Evolutionary conservation across 2,888 invertebrate species (phyloP).

Genomic region (Phytoseiulus persimilis): DNA sequence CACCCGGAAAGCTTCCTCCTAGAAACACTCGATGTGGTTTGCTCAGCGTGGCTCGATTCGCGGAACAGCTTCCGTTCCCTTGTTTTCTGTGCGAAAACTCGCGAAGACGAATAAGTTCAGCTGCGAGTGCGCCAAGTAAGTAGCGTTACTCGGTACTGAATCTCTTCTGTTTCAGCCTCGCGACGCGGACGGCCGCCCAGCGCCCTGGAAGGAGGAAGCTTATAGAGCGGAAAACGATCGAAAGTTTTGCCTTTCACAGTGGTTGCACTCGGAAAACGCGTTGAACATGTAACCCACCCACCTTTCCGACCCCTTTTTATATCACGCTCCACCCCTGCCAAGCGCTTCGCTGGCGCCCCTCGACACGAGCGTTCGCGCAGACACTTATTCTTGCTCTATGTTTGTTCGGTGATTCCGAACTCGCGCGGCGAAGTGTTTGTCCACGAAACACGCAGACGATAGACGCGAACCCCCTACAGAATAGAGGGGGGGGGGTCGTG

Average conservation of each 20-base stretch:
- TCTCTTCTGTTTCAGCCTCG: not conserved
- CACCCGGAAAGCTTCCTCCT: not conserved
- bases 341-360: not conserved
- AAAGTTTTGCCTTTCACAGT: not conserved
- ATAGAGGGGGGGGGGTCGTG: too few species aligned
- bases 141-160: not conserved
- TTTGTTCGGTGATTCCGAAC: not conserved
- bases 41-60: not conserved
- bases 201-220: not conserved
- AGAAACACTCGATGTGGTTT: not conserved
- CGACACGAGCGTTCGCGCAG: not conserved
- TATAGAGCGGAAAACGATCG: conserved; percentile 5
- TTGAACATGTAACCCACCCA: not conserved
- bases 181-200: not conserved
- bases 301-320: not conserved
- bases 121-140: not conserved
- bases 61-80: not conserved
- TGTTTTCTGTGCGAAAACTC: not conserved
- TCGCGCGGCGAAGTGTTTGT: too few species aligned
- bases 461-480: too few species aligned
- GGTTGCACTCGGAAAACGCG: not conserved
- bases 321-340: not conserved
- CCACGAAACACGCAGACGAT: too few species aligned
- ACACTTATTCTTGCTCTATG: not conserved
- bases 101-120: not conserved